Base-by-base conservation (phyloP, 2,113 vertebrate species). In the Gorilla gorilla region DNA sequence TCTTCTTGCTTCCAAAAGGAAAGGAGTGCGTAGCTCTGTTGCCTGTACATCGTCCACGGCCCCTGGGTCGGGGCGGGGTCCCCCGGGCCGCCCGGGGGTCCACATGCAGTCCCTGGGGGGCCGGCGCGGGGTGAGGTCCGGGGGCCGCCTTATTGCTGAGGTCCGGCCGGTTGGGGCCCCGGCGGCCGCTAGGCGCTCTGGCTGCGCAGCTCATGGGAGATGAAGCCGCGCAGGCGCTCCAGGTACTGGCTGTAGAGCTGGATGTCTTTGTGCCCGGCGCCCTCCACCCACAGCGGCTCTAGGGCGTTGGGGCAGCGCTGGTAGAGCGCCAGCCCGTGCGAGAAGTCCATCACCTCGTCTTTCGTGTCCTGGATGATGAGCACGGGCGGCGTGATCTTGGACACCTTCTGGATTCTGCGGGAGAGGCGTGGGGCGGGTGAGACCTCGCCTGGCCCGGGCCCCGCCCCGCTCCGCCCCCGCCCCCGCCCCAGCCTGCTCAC, bases 281-380 rank as follows among this genome's bases (percentile, higher is more conserved):
- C 99, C 43, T 99, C 99, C 98, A 99, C 99, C 99, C 99, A 99
- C 18, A 99, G 99, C 0, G 99, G 99, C 99, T 99, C 99, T 98
- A 99, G 99, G 99, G 43, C 99, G 97, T 99, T 99, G 89, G 99
- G 99, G 98, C 99, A 99, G 98, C 99, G 99, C 97, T 99, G 99
- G 0, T 99, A 99, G 84, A 99, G 99, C 0, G 99, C 99, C 98
- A 99, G 98, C 72, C 99, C 99, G 0, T 99, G 99, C 0, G 99
- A 99, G 99, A 99, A 99, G 98, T 99, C 99, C 17, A 99, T 99
- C 98, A 99, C 99, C 98, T 99, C 99, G 0, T 99, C 99, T 98
- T 99, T 99, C 0, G 99, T 99, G 90, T 99, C 99, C 3, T 99
- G 99, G 98, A 99, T 99, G 98, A 99, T 99, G 97, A 99, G 99